These are phyloP conservation scores for Entomobrya proxima DNA, from an alignment of 2,888 invertebrate species.

Conservation along the genomic window DNA sequence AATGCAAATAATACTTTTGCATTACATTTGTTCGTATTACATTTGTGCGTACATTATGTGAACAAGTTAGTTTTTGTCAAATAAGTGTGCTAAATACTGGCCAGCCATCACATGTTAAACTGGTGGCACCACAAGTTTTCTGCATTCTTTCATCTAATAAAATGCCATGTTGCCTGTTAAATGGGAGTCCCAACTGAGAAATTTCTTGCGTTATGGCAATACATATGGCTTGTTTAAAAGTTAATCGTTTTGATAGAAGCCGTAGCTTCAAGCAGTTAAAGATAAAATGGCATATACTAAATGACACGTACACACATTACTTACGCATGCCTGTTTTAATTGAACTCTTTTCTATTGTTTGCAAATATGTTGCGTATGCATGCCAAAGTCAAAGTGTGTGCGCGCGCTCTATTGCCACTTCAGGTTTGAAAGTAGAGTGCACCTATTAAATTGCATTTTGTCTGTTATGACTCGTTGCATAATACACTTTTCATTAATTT, in stretches of 20 bases:
- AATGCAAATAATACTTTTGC: conserved; percentile 3
- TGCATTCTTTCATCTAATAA: conserved; percentile 41
- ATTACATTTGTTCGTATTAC: background rate
- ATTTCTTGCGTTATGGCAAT: conserved; percentile 21
- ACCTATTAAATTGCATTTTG: conserved; percentile 42
- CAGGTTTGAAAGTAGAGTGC: conserved; percentile 28
- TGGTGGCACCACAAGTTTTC: background rate
- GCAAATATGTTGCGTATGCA: conserved; percentile 63
- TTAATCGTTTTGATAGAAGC: background rate
- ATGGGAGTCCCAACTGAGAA: conserved; percentile 65
- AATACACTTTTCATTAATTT: conserved; percentile 45
- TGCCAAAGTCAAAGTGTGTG: conserved; percentile 40
- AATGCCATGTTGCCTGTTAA: conserved; percentile 43
- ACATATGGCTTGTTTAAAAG: background rate
- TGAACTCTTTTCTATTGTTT: conserved; percentile 66
- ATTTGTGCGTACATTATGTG: background rate
- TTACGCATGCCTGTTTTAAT: conserved; percentile 61
- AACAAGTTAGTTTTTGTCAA: conserved; percentile 49
- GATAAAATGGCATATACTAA: conserved; percentile 5
- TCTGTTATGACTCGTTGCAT: conserved; percentile 29
- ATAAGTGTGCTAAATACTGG: conserved; percentile 50
- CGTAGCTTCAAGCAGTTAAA: background rate
- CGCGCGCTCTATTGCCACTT: conserved; percentile 35
- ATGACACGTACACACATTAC: conserved; percentile 18
- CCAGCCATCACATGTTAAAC: background rate